phyloP scores from a whole-genome alignment of 2,797 vertebrate species.

The Macropodus opercularis region DNA sequence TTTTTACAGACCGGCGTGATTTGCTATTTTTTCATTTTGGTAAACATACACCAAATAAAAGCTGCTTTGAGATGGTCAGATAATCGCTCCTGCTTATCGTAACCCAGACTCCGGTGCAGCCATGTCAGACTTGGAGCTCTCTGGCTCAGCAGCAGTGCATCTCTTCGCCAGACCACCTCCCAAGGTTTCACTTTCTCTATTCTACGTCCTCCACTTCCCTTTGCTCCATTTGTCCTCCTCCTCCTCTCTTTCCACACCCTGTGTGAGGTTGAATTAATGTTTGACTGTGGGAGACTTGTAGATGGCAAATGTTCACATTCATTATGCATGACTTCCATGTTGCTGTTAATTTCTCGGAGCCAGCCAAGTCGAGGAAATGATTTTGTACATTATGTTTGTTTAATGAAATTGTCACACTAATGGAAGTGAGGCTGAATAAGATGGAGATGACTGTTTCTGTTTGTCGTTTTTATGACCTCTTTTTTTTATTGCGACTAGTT shows the following conservation, averaged over 20 bases:
- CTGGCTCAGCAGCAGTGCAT: constrained; percentile 1
- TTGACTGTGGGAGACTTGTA: constrained; percentile 79
- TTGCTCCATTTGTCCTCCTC: constrained; percentile 63
- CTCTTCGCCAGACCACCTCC: constrained; percentile 44
- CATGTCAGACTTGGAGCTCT: constrained; percentile 17
- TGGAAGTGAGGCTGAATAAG: constrained; percentile 76
- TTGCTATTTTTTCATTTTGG: constrained; percentile 18
- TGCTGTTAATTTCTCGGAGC: constrained; percentile 82
- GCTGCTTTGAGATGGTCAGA: constrained; percentile 10
- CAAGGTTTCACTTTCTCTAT: constrained; percentile 62
- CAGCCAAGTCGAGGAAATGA: constrained; percentile 80
- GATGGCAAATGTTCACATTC: constrained; percentile 82
- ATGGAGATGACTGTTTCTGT: constrained; percentile 78
- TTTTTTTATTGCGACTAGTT: constrained; percentile 53
- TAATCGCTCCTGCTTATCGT: not conserved
- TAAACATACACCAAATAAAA: constrained; percentile 16
- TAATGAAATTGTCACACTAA: constrained; percentile 84
- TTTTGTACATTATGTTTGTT: constrained; percentile 83
- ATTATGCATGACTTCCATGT: constrained; percentile 83
- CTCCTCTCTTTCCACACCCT: constrained; percentile 65
- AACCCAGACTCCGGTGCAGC: constrained; percentile 5
- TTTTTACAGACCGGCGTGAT: constrained; percentile 13
- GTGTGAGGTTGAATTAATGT: constrained; percentile 76
- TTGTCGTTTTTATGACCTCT: constrained; percentile 76
- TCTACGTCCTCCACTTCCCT: constrained; percentile 47